phyloP scores from a whole-genome alignment of 2,797 vertebrate species.

The Uromys caudimaculatus region DNA sequence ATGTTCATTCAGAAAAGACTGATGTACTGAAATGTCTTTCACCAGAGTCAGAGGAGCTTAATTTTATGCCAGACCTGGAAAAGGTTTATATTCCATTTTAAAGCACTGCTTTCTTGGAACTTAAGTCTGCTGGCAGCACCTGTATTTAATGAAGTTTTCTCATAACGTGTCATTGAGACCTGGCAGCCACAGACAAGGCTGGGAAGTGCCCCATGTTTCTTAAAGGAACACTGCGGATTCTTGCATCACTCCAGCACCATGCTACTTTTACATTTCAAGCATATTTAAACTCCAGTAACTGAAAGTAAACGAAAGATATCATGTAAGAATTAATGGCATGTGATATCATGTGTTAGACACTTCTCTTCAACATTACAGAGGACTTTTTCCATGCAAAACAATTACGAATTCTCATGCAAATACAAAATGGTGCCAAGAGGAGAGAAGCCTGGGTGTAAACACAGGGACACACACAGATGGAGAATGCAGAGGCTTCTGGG shows the following conservation, averaged over 20 bases:
- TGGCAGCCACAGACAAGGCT: slow-evolving; percentile 32
- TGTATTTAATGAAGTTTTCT: slow-evolving; percentile 15
- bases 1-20: slow-evolving; percentile 9
- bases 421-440: slow-evolving; percentile 83
- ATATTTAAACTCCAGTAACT: slow-evolving; percentile 90
- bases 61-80: slow-evolving; percentile 33
- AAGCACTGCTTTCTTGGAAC: slow-evolving; percentile 47
- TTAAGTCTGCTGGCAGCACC: slow-evolving; percentile 39
- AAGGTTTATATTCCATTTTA: slow-evolving; percentile 10
- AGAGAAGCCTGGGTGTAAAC: slow-evolving; percentile 81
- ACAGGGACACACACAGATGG: slow-evolving; percentile 63
- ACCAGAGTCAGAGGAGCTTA: slow-evolving; percentile 43
- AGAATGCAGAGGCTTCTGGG: slow-evolving; percentile 68
- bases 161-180: slow-evolving; percentile 20
- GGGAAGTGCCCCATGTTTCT: slow-evolving; percentile 25
- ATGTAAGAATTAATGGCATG: slow-evolving; percentile 85
- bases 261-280: slow-evolving; percentile 92
- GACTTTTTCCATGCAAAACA: slow-evolving; percentile 86
- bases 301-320: slow-evolving; percentile 87
- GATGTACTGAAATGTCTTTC: slow-evolving; percentile 12
- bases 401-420: slow-evolving; percentile 84
- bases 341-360: slow-evolving; percentile 84
- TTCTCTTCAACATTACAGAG: slow-evolving; percentile 81
- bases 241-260: slow-evolving; percentile 91
- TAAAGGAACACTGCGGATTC: slow-evolving; percentile 74